Evolutionary conservation across 2,113 vertebrate species (phyloP).

Genomic region (Takifugu flavidus): DNA sequence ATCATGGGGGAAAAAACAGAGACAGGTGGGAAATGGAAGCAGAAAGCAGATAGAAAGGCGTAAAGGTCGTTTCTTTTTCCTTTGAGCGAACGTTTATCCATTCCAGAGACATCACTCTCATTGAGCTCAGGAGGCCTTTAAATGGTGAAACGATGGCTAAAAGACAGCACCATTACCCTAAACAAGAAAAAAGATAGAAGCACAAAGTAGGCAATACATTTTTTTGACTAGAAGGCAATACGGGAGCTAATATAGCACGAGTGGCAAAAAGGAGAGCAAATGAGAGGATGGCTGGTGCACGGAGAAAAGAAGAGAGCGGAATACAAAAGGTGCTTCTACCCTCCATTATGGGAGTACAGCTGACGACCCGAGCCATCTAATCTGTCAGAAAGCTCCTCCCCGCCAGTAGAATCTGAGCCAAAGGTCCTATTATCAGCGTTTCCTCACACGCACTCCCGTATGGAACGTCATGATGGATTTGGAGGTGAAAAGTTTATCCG

Average conservation of each 20-base stretch:
- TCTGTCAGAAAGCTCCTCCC: constrained; percentile 16
- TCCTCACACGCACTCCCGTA: constrained; percentile 12
- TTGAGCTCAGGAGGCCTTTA: constrained; percentile 23
- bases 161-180: constrained; percentile 50
- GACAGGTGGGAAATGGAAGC: not conserved
- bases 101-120: constrained; percentile 10
- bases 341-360: constrained; percentile 25
- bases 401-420: constrained; percentile 17
- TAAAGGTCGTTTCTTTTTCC: not conserved
- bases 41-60: constrained; percentile 1
- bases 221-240: constrained; percentile 35
- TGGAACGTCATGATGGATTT: constrained; percentile 27
- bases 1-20: constrained; percentile 13
- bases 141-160: constrained; percentile 20
- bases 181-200: constrained; percentile 36
- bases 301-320: constrained; percentile 3
- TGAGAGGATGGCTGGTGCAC: not conserved
- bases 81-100: constrained; percentile 11
- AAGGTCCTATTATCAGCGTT: constrained; percentile 32
- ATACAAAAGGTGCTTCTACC: constrained; percentile 2
- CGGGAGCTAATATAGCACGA: constrained; percentile 6
- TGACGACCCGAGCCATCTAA: constrained; percentile 13
- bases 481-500: constrained; percentile 17
- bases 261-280: not conserved
- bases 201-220: constrained; percentile 38